Conservation (phyloP, 2,113 vertebrate genomes). For the Strigops habroptila region DNA sequence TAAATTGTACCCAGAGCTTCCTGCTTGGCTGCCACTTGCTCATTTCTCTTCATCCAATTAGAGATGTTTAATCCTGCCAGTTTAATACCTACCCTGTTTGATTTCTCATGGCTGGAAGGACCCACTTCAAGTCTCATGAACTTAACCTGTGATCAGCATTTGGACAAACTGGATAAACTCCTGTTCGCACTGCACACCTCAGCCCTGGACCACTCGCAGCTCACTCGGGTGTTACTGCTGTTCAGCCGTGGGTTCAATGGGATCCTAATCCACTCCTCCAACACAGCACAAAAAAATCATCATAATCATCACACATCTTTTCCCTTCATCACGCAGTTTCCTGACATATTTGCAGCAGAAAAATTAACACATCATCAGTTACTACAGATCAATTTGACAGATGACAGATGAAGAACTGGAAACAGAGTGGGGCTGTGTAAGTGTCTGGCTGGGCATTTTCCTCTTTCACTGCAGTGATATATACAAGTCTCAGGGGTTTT, state of each 20-base stretch:
- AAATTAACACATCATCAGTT: not conserved
- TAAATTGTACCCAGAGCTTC: not conserved
- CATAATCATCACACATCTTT: not conserved
- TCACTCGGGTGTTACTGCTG: accelerated
- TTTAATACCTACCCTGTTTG: not conserved
- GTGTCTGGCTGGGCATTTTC: not conserved
- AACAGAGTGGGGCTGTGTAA: not conserved
- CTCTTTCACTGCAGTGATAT: not conserved
- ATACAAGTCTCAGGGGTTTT: not conserved
- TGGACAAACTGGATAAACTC: accelerated
- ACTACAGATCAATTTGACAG: not conserved
- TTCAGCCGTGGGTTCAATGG: accelerated
- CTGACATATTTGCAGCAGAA: not conserved
- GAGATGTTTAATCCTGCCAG: not conserved
- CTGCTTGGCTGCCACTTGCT: not conserved
- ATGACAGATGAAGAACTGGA: not conserved
- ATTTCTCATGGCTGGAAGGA: not conserved
- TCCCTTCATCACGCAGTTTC: not conserved
- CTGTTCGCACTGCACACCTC: not conserved
- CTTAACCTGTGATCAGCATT: not conserved
- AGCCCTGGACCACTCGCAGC: not conserved
- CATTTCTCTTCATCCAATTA: not conserved
- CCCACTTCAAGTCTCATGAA: not conserved
- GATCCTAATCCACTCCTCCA: not conserved
- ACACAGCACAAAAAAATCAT: not conserved